Base-by-base conservation (phyloP, 1,140 invertebrate species). In the Solen grandis region DNA sequence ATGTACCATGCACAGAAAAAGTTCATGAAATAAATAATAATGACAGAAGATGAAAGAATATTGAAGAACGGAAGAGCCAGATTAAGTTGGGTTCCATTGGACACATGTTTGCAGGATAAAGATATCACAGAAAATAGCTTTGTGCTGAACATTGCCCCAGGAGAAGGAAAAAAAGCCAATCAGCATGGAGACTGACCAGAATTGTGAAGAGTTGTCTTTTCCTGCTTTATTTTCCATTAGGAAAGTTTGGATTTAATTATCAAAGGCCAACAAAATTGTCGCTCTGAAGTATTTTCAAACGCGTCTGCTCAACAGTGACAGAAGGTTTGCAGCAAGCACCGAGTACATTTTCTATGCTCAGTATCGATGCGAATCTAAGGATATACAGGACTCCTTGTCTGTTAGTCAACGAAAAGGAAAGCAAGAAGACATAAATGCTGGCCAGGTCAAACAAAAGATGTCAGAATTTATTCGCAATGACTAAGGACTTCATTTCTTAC, bases 131-230 rank as follows among this genome's bases (percentile, higher is more conserved):
- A 69, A 46, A 25, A 46, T 29, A 27, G 52, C 33, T 36, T 36
- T 52, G 27, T 69, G 46, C 38, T 69, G 41, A 55, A 31, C 46
- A 14, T 72, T 54, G 50, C 68, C 29, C 50, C 68, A 35, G 68
- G 68, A 25, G 68, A 55, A 72, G 68, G 68, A 57, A 72, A 72
- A 33, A 57, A 55, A 72, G n/a, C 22, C 68, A 55, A 19, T 33
- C 54, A 55, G 52, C 31, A 14, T 72, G 16, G n/a, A 50, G 22
- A 33, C 31, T 55, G 50, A 72, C 35, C 25, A 69, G 36, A 31
- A 33, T 38, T 16, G 22, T 31, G 68, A 72, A 72, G 68, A 72
- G 22, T 35, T 72, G 25, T 27, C 22, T 16, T 72, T 72, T 31
- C 52, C 52, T 55, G 16, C 31, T 22, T 16, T 72, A 35, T 74